These are phyloP conservation scores for Syngnathus scovelli DNA, from an alignment of 2,113 vertebrate genomes.

Conservation along the genomic window DNA sequence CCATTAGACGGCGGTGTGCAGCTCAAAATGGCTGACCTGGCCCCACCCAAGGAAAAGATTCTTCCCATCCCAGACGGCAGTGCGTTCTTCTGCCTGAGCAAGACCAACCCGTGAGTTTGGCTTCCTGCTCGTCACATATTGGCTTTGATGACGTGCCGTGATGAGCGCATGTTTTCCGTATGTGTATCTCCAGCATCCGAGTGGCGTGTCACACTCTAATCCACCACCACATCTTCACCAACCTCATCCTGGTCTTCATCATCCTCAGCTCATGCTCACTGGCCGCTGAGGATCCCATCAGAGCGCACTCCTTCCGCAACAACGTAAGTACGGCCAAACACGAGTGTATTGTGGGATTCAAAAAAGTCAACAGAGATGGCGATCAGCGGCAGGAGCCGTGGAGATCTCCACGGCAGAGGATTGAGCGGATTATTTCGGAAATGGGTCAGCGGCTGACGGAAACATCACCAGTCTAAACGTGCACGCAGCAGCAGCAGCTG, in stretches of 20 bases:
- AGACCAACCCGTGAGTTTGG: slow-evolving; percentile 79
- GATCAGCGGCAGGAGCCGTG: neutral
- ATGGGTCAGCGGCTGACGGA: slow-evolving; percentile 56
- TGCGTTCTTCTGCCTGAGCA: slow-evolving; percentile 87
- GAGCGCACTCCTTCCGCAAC: slow-evolving; percentile 87
- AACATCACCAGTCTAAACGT: slow-evolving; percentile 44
- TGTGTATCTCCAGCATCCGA: slow-evolving; percentile 71
- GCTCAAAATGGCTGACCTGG: slow-evolving; percentile 78
- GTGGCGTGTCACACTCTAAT: slow-evolving; percentile 83
- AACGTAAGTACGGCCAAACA: slow-evolving; percentile 68
- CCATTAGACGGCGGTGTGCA: slow-evolving; percentile 57
- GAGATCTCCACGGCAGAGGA: slow-evolving; percentile 16
- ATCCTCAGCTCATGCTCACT: slow-evolving; percentile 91
- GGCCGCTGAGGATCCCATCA: slow-evolving; percentile 90
- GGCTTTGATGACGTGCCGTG: neutral
- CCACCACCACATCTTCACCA: slow-evolving; percentile 91
- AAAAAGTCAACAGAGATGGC: neutral
- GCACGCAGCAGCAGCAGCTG: slow-evolving; percentile 55
- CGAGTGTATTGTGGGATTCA: neutral
- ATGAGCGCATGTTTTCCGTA: neutral
- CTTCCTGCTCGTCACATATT: neutral
- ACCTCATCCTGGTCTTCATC: slow-evolving; percentile 94
- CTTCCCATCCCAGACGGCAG: slow-evolving; percentile 89
- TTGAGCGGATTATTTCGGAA: slow-evolving; percentile 46
- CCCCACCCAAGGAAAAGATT: slow-evolving; percentile 81